phyloP scores from a whole-genome alignment of 2,888 invertebrate species.

The Carcina quercana region DNA sequence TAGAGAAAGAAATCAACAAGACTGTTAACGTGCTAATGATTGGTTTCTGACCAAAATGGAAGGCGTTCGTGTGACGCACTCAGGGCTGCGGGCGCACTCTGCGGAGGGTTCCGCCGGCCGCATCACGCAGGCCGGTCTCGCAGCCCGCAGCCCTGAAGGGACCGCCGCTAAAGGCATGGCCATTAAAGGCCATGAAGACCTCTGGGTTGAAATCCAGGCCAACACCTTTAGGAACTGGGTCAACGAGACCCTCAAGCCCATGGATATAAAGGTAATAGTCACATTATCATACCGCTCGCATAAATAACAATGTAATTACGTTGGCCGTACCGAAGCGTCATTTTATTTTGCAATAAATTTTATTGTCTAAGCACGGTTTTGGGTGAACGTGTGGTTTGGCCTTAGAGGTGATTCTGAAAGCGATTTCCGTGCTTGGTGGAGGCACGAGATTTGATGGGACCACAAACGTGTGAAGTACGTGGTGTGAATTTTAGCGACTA shows the following conservation, averaged over 20 bases:
- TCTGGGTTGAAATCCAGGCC: conserved; percentile 97
- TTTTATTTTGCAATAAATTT: no score
- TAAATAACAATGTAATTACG: no score
- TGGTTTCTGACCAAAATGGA: conserved; percentile 44
- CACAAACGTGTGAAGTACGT: no score
- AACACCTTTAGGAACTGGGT: conserved; percentile 98
- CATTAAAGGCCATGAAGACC: conserved; percentile 94
- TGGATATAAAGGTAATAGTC: conserved; percentile 76
- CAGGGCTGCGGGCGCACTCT: conserved; percentile 73
- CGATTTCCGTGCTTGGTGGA: no score
- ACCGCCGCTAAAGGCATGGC: conserved; percentile 97
- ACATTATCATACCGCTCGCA: conserved; percentile 4
- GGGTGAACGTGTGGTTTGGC: no score
- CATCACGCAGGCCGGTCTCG: conserved; percentile 84
- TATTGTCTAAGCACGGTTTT: no score
- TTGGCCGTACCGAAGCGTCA: no score
- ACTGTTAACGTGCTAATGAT: conserved; percentile 23
- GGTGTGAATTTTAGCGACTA: no score
- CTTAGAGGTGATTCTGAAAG: no score
- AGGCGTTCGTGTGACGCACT: conserved; percentile 74
- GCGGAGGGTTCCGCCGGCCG: conserved; percentile 75
- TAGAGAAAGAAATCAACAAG: conserved; percentile 31
- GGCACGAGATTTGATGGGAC: no score
- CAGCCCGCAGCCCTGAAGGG: conserved; percentile 92
- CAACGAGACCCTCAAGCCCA: conserved; percentile 89